Evolutionary conservation across 2,888 invertebrate genomes (phyloP).

Genomic region (Perizoma flavofasciatum): DNA sequence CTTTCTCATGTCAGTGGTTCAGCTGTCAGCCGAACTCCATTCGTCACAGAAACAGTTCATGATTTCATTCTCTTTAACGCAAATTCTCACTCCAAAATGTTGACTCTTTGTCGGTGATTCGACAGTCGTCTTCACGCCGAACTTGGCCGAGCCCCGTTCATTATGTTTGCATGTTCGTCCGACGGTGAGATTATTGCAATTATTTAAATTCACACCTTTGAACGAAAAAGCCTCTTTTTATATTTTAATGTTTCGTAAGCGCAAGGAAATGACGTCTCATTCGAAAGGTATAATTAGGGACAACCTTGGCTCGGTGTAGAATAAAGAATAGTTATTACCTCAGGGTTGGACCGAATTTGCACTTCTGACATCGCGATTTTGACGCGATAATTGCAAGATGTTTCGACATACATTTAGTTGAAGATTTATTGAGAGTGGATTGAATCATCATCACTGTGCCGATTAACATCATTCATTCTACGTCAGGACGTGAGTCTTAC

Average conservation of each 20-base stretch:
- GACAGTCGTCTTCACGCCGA: slow-evolving; percentile 66
- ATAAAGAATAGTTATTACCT: slow-evolving; percentile 34
- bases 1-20: no score
- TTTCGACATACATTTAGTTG: slow-evolving; percentile 59
- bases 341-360: slow-evolving; percentile 69
- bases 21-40: not conserved
- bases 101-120: slow-evolving; percentile 53
- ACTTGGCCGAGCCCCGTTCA: slow-evolving; percentile 56
- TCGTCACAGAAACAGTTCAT: slow-evolving; percentile 8
- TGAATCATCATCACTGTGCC: slow-evolving; percentile 19
- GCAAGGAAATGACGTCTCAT: slow-evolving; percentile 82
- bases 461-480: slow-evolving; percentile 7
- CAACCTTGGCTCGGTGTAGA: slow-evolving; percentile 60
- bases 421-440: slow-evolving; percentile 20
- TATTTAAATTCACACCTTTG: slow-evolving; percentile 84
- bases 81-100: slow-evolving; percentile 5
- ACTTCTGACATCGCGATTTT: slow-evolving; percentile 65
- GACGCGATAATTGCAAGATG: slow-evolving; percentile 71
- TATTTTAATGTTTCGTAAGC: slow-evolving; percentile 80
- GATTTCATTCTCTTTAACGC: slow-evolving; percentile 1
- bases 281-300: slow-evolving; percentile 82
- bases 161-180: slow-evolving; percentile 79
- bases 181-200: slow-evolving; percentile 79
- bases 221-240: slow-evolving; percentile 79
- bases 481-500: not conserved